Evolutionary conservation across 1,140 invertebrate species (phyloP), one percentile per base, ranked within the genome.

Genomic region (Sminthurides bifidus): DNA sequence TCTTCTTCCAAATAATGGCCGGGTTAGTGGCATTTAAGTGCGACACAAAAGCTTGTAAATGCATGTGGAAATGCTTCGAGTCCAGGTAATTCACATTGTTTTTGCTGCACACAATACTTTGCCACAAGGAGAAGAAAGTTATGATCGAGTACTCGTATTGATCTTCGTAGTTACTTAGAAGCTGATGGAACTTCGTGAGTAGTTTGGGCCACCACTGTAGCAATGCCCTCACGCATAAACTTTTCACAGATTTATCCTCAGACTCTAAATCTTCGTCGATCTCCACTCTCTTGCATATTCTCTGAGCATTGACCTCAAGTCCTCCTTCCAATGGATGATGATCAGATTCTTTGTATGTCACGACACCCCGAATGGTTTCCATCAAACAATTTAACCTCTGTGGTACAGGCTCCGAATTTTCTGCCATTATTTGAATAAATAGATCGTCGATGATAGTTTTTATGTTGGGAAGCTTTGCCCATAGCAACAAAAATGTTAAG

Each of bases 41-140:
- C 48, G 80, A 74, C 23, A 89, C 83, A 70, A 91, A 83, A 61
- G 79, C 79, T 62, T 88, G 84, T 54, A 91, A 71, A 65, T 89
- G 81, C 19, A 83, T 81, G 70, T 90, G 90, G 69, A 89, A 92
- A 3, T 86, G 82, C 66, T 89, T 86, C 2, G 86, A 90, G 67
- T 90, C 86, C 54, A 87, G 82, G 12, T 90, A 81, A 21, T 85
- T 89, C 23, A 92, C 74, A 74, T 90, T 91, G 14, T 87, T 85
- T 71, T 87, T 88, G 0, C 91, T 85, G 41, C 85, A 89, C 67
- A 92, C 90, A n/a, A 87, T 86, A 57, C 84, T 84, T 67, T 89
- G 85, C 87, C 87, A 91, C 10, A 91, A 71, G 51, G 83, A 80
- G 40, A 91, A 75, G 68, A 91, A 90, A 23, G 85, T 86, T 33